Percentiles rank a stretch among this genome's conserved stretches.
These are phyloP conservation scores for Callyntrura guangdongensis DNA, from an alignment of 2,888 invertebrate genomes.

Conservation along the genomic window DNA sequence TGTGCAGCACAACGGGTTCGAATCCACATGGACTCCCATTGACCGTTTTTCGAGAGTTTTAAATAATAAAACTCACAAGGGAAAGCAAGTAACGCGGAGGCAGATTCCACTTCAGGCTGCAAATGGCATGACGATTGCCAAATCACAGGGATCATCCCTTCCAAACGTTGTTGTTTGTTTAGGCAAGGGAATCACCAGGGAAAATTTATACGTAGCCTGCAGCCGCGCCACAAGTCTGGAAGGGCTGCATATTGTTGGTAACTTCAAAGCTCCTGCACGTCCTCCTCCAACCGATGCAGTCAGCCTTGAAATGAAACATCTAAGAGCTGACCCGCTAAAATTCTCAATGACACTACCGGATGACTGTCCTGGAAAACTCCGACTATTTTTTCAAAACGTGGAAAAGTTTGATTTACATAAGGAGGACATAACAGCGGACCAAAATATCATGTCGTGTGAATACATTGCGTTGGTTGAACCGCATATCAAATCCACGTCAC, in stretches of 20 bases:
- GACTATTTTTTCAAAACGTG: not conserved
- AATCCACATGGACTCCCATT: constrained; percentile 4
- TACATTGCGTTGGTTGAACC: not conserved
- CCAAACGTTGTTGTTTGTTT: constrained; percentile 62
- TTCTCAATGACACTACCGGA: constrained; percentile 44
- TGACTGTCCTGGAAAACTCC: too few species aligned
- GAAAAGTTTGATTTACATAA: not conserved
- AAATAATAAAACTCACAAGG: not conserved
- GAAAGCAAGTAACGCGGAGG: constrained; percentile 41
- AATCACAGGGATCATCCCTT: constrained; percentile 82
- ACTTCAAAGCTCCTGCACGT: constrained; percentile 39
- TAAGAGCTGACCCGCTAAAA: constrained; percentile 38
- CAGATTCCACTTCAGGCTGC: constrained; percentile 83
- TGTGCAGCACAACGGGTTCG: not conserved
- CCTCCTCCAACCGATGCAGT: constrained; percentile 54
- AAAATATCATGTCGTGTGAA: not conserved
- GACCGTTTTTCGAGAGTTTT: not conserved
- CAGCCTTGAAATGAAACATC: constrained; percentile 42
- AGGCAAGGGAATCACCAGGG: not conserved
- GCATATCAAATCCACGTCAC: not conserved
- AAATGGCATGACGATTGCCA: constrained; percentile 83
- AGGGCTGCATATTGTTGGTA: constrained; percentile 72
- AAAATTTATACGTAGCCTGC: constrained; percentile 78
- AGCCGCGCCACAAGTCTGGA: constrained; percentile 67
- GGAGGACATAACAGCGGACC: not conserved